These are phyloP conservation scores for Drosophila meridiana DNA, from an alignment of 2,888 invertebrate genomes.

Conservation along the genomic window DNA sequence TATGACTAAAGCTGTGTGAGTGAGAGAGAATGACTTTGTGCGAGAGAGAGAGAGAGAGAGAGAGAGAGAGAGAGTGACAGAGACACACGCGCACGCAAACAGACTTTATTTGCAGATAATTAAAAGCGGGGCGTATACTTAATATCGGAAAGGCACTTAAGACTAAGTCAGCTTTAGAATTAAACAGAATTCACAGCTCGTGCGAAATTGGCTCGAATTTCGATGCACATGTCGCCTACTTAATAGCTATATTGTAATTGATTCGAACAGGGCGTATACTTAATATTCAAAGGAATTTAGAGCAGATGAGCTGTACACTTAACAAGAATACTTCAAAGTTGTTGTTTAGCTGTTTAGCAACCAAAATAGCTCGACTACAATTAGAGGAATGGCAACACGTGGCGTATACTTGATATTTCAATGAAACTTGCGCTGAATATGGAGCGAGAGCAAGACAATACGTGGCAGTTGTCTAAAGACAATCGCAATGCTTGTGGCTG, in stretches of 20 bases:
- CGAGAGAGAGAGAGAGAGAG: too few species aligned
- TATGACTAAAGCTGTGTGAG: conserved; percentile 21
- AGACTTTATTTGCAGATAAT: conserved; percentile 5
- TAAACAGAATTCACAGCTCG: not conserved
- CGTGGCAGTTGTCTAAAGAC: not conserved
- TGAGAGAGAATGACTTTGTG: not conserved
- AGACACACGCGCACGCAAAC: not conserved
- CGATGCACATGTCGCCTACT: not conserved
- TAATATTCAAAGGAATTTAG: not conserved
- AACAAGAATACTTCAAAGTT: not conserved
- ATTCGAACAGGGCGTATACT: not conserved
- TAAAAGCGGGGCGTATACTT: not conserved
- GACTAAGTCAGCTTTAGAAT: not conserved
- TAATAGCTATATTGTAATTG: not conserved
- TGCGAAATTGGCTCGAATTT: not conserved
- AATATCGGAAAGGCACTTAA: not conserved
- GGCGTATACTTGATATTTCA: conserved; percentile 1
- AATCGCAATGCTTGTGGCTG: not conserved
- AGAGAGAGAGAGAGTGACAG: not conserved
- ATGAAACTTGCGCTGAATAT: not conserved
- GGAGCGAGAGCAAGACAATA: not conserved
- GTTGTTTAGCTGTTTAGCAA: not conserved
- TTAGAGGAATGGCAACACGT: not conserved
- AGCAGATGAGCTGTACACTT: not conserved
- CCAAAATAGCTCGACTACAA: not conserved